Evolutionary conservation across 2,113 vertebrate species (phyloP).

Genomic region (Rhabdornis inornatus): DNA sequence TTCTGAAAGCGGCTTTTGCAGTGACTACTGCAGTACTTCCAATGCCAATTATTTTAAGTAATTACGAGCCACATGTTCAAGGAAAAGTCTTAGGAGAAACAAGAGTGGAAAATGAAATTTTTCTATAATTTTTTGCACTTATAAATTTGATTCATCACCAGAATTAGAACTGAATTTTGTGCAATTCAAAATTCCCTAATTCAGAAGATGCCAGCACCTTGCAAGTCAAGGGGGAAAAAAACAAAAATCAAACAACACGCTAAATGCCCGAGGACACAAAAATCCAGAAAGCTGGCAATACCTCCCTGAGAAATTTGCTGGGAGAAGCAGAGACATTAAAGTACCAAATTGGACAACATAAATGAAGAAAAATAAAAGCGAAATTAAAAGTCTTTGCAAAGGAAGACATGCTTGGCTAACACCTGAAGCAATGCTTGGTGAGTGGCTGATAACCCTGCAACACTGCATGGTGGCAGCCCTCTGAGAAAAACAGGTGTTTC

Average conservation of each 20-base stretch:
- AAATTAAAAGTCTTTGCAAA: background rate
- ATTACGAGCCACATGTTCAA: rapidly evolving
- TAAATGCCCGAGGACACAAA: background rate
- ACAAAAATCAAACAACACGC: background rate
- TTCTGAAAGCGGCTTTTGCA: background rate
- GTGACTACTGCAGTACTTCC: background rate
- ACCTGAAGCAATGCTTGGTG: background rate
- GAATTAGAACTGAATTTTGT: background rate
- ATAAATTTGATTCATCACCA: background rate
- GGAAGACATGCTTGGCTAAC: background rate
- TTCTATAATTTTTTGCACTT: background rate
- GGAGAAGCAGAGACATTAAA: background rate
- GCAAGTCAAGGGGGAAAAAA: background rate
- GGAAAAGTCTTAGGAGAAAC: background rate
- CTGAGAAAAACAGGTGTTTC: background rate
- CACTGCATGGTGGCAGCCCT: rapidly evolving
- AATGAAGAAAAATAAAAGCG: background rate
- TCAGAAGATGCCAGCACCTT: background rate
- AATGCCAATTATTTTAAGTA: background rate
- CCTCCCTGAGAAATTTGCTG: background rate
- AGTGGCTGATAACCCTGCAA: background rate
- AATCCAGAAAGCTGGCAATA: background rate
- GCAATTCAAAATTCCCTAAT: background rate
- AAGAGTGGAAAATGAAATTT: background rate
- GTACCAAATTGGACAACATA: rapidly evolving